phyloP scores from a whole-genome alignment of 2,888 invertebrate species.

The Subacronicta megacephala region DNA sequence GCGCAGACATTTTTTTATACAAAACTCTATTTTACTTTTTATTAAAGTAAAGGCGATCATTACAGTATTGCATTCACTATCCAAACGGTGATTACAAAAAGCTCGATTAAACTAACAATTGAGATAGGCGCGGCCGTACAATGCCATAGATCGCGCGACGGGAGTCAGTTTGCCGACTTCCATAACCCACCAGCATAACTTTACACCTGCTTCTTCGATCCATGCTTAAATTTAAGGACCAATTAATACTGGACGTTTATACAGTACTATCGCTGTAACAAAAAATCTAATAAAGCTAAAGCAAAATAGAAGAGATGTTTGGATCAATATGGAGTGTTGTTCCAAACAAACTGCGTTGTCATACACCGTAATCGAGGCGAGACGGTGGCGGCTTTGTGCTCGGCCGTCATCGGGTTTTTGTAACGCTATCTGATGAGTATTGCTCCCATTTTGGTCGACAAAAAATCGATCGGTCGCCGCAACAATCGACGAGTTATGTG shows the following conservation, averaged over 20 bases:
- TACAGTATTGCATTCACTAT: conserved; percentile 72
- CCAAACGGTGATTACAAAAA: conserved; percentile 80
- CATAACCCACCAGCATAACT: conserved; percentile 52
- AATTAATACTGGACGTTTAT: conserved; percentile 62
- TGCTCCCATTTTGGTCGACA: conserved; percentile 86
- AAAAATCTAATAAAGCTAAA: conserved; percentile 86
- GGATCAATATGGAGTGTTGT: conserved; percentile 89
- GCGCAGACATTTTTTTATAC: conserved; percentile 29
- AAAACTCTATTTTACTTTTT: conserved; percentile 67
- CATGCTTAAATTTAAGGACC: conserved; percentile 37
- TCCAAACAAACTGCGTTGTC: conserved; percentile 86
- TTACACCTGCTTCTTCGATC: conserved; percentile 41
- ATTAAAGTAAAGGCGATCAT: conserved; percentile 60
- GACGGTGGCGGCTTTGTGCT: conserved; percentile 86
- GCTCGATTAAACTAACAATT: conserved; percentile 87
- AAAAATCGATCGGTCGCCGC: conserved; percentile 74
- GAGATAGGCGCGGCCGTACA: conserved; percentile 76
- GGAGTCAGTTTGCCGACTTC: conserved; percentile 73
- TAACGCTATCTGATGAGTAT: conserved; percentile 87
- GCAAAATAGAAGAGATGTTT: conserved; percentile 85
- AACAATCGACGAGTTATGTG: conserved; percentile 58
- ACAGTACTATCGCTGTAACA: conserved; percentile 65
- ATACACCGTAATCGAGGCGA: conserved; percentile 88
- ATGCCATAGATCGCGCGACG: conserved; percentile 85
- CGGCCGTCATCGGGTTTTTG: conserved; percentile 85